Base-by-base conservation (phyloP, 2,113 vertebrate species). In the Eupsittula cactorum region DNA sequence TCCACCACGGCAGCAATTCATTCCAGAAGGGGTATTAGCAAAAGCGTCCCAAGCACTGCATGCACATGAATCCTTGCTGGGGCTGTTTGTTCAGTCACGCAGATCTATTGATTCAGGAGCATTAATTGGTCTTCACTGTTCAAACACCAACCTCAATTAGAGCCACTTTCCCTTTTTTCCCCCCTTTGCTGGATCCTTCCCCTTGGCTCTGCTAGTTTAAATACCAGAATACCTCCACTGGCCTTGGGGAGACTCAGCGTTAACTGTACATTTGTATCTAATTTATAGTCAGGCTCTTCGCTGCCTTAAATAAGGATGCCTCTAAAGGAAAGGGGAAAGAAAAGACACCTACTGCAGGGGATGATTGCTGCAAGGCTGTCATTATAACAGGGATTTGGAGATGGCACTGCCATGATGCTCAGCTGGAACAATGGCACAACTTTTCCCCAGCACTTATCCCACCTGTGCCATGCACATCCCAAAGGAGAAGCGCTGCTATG, bases 71-170 rank as follows among this genome's bases (percentile, higher is more conserved):
- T 18, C 75, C 76, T 81, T 5, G 2, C 20, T 11, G 33, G 28
- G n/a, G 74, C 71, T 24, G 33, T 92, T 50, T 74, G 68, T 47
- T 77, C 46, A 86, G 79, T 68, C 92, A 86, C 14, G 0, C 90
- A 92, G 82, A 41, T 59, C 28, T 95, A 86, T 88, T 74, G 88
- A 96, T 93, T 86, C 63, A 47, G 90, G 42, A 92, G 68, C 80
- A 88, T 70, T 96, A 96, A 95, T 90, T 93, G 60, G 76, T 71
- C 76, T 75, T 75, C 27, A 5, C 82, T 94, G 85, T 86, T 96
- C 85, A 96, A 96, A 96, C 49, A 96, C 33, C 2, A 5, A 83
- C 94, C 92, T 93, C 92, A 83, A 86, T 90, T 92, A 93, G 23
- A 95, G 76, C 4, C 39, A 31, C 12, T 70, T 94, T 73, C 47